Evolutionary conservation across 2,888 invertebrate species (phyloP).

Genomic region (Kuschelorhynchus macadamiae): DNA sequence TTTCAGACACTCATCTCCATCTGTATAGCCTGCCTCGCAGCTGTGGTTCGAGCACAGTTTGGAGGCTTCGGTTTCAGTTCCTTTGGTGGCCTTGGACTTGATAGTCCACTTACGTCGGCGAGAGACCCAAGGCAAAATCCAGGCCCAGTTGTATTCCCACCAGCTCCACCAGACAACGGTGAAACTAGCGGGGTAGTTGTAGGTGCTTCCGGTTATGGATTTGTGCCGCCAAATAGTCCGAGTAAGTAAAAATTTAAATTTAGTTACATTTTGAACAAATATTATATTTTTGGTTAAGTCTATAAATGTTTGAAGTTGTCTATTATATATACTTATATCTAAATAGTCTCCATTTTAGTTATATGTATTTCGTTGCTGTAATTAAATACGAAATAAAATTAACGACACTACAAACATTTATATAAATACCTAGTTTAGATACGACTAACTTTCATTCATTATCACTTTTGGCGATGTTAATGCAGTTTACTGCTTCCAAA

Average conservation of each 20-base stretch:
- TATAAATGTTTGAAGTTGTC: too few relatives aligned
- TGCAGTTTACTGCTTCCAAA: too few relatives aligned
- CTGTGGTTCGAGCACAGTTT: conserved; percentile 65
- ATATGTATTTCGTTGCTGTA: too few relatives aligned
- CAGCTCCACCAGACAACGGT: conserved; percentile 76
- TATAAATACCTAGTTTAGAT: too few relatives aligned
- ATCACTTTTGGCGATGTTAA: too few relatives aligned
- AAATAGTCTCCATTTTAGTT: too few relatives aligned
- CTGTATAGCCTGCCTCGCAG: conserved; percentile 57
- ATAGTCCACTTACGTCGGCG: conserved; percentile 68
- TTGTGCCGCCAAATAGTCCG: conserved; percentile 82
- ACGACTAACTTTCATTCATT: too few relatives aligned
- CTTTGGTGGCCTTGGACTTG: conserved; percentile 67
- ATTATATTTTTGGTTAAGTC: too few relatives aligned
- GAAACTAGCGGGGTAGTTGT: conserved; percentile 85
- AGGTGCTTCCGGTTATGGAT: conserved; percentile 88
- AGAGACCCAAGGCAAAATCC: conserved; percentile 75
- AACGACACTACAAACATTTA: too few relatives aligned
- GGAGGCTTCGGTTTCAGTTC: conserved; percentile 66
- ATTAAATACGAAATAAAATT: too few relatives aligned
- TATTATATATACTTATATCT: too few relatives aligned
- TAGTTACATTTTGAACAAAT: too few relatives aligned
- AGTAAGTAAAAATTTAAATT: conserved; percentile 71
- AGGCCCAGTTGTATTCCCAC: conserved; percentile 88
- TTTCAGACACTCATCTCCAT: conserved; percentile 54